These are phyloP conservation scores for Pollachius pollachius DNA, from an alignment of 2,113 vertebrate species.

Conservation along the genomic window DNA sequence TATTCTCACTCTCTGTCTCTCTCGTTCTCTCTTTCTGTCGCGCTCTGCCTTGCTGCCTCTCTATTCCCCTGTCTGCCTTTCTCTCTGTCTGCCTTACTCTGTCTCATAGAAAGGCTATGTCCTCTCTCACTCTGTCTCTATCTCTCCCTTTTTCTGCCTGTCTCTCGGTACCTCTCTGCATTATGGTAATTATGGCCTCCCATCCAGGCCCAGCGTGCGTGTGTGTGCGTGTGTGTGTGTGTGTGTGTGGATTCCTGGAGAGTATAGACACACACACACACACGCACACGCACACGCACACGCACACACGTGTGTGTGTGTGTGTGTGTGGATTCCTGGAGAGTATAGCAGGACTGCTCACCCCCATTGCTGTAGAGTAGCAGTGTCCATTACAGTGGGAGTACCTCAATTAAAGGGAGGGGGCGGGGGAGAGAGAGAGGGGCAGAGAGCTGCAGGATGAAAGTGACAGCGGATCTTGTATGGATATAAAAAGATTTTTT, in stretches of 20 bases:
- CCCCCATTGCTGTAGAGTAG: slow-evolving; percentile 37
- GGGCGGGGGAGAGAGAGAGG: slow-evolving; percentile 38
- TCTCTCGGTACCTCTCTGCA: not conserved
- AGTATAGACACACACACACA: too few relatives aligned
- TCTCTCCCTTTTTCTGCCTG: slow-evolving; percentile 6
- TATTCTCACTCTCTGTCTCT: slow-evolving; percentile 10
- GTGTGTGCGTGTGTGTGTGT: too few relatives aligned
- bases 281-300: too few relatives aligned
- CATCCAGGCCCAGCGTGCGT: not conserved
- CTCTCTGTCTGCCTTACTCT: not conserved
- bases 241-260: slow-evolving; percentile 21
- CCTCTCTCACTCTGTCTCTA: slow-evolving; percentile 9
- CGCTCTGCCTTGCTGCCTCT: slow-evolving; percentile 7
- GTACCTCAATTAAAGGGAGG: slow-evolving; percentile 49
- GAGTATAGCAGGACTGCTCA: slow-evolving; percentile 27
- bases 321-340: slow-evolving; percentile 21
- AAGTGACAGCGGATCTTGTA: not conserved
- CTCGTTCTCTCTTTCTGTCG: not conserved
- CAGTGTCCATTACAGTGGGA: slow-evolving; percentile 56
- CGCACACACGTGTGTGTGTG: too few relatives aligned
- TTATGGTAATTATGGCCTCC: not conserved
- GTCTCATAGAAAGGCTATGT: not conserved
- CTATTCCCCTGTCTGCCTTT: slow-evolving; percentile 2
- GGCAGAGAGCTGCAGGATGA: slow-evolving; percentile 11
- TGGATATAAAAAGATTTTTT: slow-evolving; percentile 35